A percentile compares a stretch with the other conserved stretches of the same genome.
phyloP scores from a whole-genome alignment of 2,113 vertebrate species.

The Microtus oregoni region DNA sequence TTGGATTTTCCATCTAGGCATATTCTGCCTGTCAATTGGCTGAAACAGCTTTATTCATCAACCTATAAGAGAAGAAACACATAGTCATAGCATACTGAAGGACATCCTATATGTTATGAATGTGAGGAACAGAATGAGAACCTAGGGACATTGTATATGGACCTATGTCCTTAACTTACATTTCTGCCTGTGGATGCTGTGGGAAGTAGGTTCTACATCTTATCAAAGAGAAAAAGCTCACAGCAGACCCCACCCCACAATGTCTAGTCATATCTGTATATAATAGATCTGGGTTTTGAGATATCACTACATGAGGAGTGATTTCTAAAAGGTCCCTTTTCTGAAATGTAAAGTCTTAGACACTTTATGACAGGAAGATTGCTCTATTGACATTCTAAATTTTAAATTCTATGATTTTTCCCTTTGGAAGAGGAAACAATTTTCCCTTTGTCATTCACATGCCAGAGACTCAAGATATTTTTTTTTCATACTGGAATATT shows the following conservation, averaged over 20 bases:
- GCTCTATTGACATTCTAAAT: constrained; percentile 18
- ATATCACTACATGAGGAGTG: not conserved
- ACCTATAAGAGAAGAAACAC: too few species aligned
- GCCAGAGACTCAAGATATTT: not conserved
- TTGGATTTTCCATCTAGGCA: too few species aligned
- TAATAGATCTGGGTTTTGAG: not conserved
- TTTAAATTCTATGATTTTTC: constrained; percentile 36
- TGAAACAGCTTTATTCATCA: too few species aligned
- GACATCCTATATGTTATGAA: not conserved
- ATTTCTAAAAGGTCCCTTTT: constrained; percentile 24
- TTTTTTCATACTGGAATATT: constrained; percentile 44
- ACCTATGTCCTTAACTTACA: not conserved
- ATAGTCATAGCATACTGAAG: too few species aligned
- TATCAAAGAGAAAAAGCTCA: not conserved
- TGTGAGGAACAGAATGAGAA: not conserved
- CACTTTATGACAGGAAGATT: not conserved
- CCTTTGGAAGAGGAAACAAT: constrained; percentile 37
- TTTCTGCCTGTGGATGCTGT: not conserved
- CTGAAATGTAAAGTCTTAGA: constrained; percentile 45
- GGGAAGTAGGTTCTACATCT: not conserved
- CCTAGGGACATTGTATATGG: not conserved
- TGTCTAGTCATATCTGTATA: not conserved
- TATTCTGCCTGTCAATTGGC: too few species aligned
- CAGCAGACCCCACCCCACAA: not conserved
- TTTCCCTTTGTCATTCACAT: constrained; percentile 66